Conservation (phyloP, 2,797 vertebrate genomes). For the Tinamus major region DNA sequence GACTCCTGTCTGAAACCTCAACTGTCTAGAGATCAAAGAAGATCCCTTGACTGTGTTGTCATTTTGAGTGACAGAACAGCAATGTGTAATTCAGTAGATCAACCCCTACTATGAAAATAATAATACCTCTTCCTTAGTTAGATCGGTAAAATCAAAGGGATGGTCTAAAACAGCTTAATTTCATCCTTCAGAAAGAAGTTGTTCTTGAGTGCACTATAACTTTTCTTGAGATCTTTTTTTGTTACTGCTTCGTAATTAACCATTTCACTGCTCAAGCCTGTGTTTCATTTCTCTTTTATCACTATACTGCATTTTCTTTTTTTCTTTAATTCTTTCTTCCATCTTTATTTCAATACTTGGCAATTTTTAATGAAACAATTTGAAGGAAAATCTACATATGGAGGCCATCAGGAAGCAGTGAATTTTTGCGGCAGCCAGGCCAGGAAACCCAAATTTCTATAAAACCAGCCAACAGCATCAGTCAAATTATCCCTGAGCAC, state of each 20-base stretch:
- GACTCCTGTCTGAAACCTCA: slow-evolving; percentile 64
- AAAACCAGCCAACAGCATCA: not conserved
- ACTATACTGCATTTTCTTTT: not conserved
- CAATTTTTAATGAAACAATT: not conserved
- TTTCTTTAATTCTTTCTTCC: not conserved
- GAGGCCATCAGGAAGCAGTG: not conserved
- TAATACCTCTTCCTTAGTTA: slow-evolving; percentile 73
- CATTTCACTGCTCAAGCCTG: slow-evolving; percentile 17
- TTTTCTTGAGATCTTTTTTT: slow-evolving; percentile 32
- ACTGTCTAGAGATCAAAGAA: slow-evolving; percentile 78
- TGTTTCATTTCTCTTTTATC: slow-evolving; percentile 8
- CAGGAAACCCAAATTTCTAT: slow-evolving; percentile 5
- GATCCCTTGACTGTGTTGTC: slow-evolving; percentile 68
- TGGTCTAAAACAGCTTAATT: slow-evolving; percentile 78
- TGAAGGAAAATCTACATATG: not conserved
- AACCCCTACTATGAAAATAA: slow-evolving; percentile 75
- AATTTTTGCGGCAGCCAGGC: not conserved
- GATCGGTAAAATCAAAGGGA: slow-evolving; percentile 79
- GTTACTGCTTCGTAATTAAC: slow-evolving; percentile 67
- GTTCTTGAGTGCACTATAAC: slow-evolving; percentile 62
- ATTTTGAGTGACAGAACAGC: slow-evolving; percentile 77
- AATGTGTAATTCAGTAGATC: slow-evolving; percentile 66
- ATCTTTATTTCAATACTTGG: not conserved
- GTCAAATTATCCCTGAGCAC: not conserved
- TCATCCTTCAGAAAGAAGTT: slow-evolving; percentile 71